Evolutionary conservation across 2,888 invertebrate genomes (phyloP), one percentile per base, ranked within the genome.

Genomic region (Leucophenga maculata): DNA sequence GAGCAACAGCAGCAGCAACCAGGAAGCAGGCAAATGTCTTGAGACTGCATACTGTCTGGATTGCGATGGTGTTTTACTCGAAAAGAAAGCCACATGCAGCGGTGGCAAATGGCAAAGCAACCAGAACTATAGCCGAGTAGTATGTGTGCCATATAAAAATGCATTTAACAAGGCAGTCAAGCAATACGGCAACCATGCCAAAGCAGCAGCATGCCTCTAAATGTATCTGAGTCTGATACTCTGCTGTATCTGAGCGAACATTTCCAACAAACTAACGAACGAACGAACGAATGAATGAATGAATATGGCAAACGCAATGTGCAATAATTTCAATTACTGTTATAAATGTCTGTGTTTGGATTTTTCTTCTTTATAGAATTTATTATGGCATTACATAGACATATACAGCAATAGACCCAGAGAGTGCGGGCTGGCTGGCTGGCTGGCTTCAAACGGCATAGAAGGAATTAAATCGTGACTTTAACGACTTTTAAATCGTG

Each of bases 291-390:
- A 39, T 52, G 52, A 11, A 67, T 67, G 67, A 32, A 65, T 65
- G 57, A 59, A 46, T 67, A 76, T 83, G 80, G 75, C 80, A 80
- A 80, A 75, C 82, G 83, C 76, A 77, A 81, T 81, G 84, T 83
- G 83, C 85, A 83, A 85, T 86, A 85, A 85, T 85, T 85, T 85
- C 86, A 85, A 86, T 86, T 86, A 84, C 86, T 79, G 74, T 86
- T 83, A 85, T 85, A 86, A 84, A 85, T 86, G 85, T 82, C 84
- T 81, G 77, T 66, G 65, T 65, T 32, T 69, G 65, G 71, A 62
- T 77, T 50, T 39, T 9, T 50, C n/a, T 50, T 50, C 2, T 50
- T 50, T 64, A 20, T 14, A 14, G 48, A 64, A 64, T 64, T 64
- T 64, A 64, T 64, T 64, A 48, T 48, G 14, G 62, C 62, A 64